Evolutionary conservation across 2,113 vertebrate species (phyloP).

Genomic region (Spizaetus ornatus): DNA sequence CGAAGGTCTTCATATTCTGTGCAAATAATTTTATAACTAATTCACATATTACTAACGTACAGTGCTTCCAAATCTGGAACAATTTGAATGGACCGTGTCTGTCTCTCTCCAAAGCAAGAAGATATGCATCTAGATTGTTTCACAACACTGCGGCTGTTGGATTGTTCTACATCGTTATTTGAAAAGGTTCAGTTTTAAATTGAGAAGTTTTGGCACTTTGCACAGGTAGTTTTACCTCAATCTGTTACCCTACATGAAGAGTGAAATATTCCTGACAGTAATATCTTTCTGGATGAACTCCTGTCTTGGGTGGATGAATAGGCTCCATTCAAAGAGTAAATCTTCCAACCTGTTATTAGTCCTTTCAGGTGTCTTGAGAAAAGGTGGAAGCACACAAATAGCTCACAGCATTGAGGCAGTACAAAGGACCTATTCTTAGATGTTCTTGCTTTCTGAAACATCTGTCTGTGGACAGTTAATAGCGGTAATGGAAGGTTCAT

Average conservation of each 20-base stretch:
- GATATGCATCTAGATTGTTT: neutral
- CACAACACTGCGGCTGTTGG: neutral
- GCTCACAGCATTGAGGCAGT: neutral
- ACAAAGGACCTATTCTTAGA: neutral
- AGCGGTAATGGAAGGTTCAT: neutral
- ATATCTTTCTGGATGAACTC: neutral
- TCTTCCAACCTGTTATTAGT: neutral
- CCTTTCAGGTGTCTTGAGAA: neutral
- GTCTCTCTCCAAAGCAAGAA: neutral
- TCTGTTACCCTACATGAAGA: neutral
- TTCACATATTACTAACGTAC: neutral
- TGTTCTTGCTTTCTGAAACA: neutral
- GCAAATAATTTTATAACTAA: neutral
- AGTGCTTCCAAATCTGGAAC: neutral
- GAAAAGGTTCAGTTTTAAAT: neutral
- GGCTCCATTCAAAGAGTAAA: neutral
- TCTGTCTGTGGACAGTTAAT: constrained; percentile 2
- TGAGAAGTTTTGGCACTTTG: neutral
- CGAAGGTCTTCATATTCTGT: neutral
- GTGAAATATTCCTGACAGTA: constrained; percentile 10
- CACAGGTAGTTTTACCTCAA: neutral
- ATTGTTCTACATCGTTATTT: neutral
- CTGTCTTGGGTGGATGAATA: neutral
- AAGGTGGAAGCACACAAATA: neutral
- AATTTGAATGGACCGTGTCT: neutral